Conservation (phyloP, 2,888 invertebrate species). For the Sabatieria punctata region DNA sequence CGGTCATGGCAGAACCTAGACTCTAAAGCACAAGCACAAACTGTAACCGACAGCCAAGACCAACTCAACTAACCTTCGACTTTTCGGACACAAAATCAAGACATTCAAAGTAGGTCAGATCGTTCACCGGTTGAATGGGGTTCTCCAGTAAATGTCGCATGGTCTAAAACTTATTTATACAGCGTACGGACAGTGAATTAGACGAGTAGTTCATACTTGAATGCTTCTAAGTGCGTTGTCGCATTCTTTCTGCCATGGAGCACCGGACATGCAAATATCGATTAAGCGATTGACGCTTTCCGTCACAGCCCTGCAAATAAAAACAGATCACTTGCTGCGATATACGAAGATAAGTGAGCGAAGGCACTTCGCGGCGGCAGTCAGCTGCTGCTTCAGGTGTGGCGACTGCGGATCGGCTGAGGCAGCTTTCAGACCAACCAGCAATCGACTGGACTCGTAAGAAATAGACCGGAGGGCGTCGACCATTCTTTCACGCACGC, state of each 20-base stretch:
- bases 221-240: slow-evolving; percentile 84
- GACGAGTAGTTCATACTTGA: slow-evolving; percentile 37
- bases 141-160: slow-evolving; percentile 62
- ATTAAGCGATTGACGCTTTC: slow-evolving; percentile 79
- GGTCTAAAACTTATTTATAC: slow-evolving; percentile 36
- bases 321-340: not conserved
- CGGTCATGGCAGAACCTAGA: slow-evolving; percentile 60
- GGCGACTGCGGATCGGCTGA: slow-evolving; percentile 74
- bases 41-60: not conserved
- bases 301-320: slow-evolving; percentile 52
- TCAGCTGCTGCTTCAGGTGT: slow-evolving; percentile 71
- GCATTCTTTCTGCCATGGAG: slow-evolving; percentile 90
- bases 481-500: slow-evolving; percentile 61
- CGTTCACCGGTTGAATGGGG: slow-evolving; percentile 69
- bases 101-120: slow-evolving; percentile 69
- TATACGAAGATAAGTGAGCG: not conserved
- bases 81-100: slow-evolving; percentile 74
- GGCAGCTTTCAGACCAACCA: slow-evolving; percentile 69
- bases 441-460: slow-evolving; percentile 62
- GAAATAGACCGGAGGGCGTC: slow-evolving; percentile 70
- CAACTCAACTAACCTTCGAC: slow-evolving; percentile 43
- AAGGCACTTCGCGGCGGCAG: slow-evolving; percentile 53
- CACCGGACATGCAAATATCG: slow-evolving; percentile 66
- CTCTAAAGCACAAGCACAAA: slow-evolving; percentile 13
- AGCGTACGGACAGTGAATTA: too few species aligned